Evolutionary conservation across 1,140 invertebrate genomes (phyloP).

Genomic region (Megalopta genalis): DNA sequence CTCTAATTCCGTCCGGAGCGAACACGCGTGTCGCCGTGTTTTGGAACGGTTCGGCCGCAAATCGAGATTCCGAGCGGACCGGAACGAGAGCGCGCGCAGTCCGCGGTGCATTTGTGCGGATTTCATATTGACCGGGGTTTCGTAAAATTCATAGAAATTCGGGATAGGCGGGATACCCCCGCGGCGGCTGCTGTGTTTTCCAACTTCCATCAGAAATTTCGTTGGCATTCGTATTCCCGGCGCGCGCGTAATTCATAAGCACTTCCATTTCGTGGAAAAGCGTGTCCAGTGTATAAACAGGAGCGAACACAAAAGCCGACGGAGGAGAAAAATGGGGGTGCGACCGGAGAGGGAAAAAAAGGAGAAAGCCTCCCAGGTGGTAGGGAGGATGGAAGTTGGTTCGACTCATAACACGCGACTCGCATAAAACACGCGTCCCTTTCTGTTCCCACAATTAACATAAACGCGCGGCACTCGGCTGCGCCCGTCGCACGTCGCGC

Average conservation of each 20-base stretch:
- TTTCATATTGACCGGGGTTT: conserved; percentile 12
- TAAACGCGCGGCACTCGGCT: conserved; percentile 30
- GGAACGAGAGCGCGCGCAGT: neutral
- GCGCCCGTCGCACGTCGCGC: neutral
- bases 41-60: neutral
- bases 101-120: neutral
- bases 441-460: conserved; percentile 29
- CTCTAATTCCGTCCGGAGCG: neutral
- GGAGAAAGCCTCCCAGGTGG: neutral
- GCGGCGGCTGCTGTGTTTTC: conserved; percentile 12
- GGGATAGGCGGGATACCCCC: neutral
- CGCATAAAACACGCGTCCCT: conserved; percentile 37
- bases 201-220: conserved; percentile 38
- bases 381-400: neutral
- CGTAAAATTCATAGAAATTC: conserved; percentile 39
- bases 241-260: conserved; percentile 47
- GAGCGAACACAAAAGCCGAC: conserved; percentile 9
- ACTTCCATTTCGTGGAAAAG: conserved; percentile 44
- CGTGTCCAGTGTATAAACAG: conserved; percentile 49
- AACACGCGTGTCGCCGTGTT: neutral
- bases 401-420: conserved; percentile 50
- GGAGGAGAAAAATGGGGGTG: conserved; percentile 9
- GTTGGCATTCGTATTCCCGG: conserved; percentile 42
- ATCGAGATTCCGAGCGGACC: neutral
- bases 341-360: conserved; percentile 7